Conservation (phyloP, 2,888 invertebrate genomes). For the Sepiola atlantica region DNA sequence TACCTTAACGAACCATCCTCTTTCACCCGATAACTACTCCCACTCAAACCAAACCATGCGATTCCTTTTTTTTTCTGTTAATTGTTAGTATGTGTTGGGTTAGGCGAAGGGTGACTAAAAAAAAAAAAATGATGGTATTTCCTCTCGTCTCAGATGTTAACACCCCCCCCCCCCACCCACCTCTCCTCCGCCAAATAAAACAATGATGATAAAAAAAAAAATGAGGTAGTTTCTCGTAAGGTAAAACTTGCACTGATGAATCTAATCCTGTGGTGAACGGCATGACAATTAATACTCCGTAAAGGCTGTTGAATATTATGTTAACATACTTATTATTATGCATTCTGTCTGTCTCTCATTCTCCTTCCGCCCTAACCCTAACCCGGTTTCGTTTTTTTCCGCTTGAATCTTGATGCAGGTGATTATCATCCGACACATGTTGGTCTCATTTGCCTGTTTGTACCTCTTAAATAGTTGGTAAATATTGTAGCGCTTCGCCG, state of each 20-base stretch:
- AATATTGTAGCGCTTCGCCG: neutral
- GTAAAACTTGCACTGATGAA: neutral
- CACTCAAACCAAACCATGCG: neutral
- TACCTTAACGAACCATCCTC: neutral
- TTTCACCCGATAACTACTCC: neutral
- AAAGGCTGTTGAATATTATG: neutral
- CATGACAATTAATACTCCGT: neutral
- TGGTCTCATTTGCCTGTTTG: neutral
- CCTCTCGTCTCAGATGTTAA: neutral
- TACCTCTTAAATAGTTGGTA: neutral
- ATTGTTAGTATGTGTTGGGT: neutral
- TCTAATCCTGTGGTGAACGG: neutral
- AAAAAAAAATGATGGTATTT: neutral
- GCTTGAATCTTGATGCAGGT: neutral
- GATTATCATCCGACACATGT: neutral
- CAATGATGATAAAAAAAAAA: neutral
- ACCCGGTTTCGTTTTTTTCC: neutral
- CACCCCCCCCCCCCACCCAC: too few species aligned
- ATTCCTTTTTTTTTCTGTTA: neutral
- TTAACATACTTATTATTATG: neutral
- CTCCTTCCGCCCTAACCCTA: neutral
- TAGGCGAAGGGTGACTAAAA: neutral
- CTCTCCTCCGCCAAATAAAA: too few species aligned
- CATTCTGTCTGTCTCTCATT: neutral
- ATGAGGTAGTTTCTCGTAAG: neutral